Evolutionary conservation across 2,113 vertebrate genomes (phyloP), one percentile per base, ranked within the genome.

Genomic region (Barnardius zonarius): DNA sequence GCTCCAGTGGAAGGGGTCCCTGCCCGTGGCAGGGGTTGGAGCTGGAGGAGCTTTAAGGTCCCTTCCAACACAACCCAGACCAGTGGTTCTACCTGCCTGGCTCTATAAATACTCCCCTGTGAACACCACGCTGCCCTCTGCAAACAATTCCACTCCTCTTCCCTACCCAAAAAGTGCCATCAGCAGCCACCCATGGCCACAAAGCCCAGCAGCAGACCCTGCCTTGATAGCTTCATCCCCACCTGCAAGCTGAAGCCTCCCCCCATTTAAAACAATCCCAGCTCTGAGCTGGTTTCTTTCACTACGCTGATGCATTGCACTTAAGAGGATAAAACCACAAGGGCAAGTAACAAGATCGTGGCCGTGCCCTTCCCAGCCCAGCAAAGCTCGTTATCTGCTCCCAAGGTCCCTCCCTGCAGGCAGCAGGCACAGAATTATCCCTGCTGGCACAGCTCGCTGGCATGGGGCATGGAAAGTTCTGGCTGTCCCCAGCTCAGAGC

Each of bases 321-420:
- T 87, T 87, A 91, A 89, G 90, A 95, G 91, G 91, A 96, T 92
- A 57, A 88, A 78, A 39, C 39, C 37, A 30, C 30, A 51, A 52
- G 63, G 52, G 59, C 57, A 70, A 80, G 57, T 74, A 92, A 89
- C 12, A 31, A 30, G 83, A 91, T 18, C 57, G 37, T 1, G 2
- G 66, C 79, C 0, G 0, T 12, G 93, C 93, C 81, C 83, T 62
- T 67, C 70, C 72, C 39, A 13, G 13, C 49, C 57, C 39, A 2
- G 77, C 54, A 85, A 92, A 96, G 91, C 91, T 96, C 94, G 66
- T 87, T 87, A 92, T 57, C 44, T n/a, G 66, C 44, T 35, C 92
- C 27, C 0, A 49, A 69, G 70, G 62, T 30, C 31, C 76, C 35
- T 52, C 43, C 82, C 74, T 2, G 1, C 30, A 3, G 8, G 41